Evolutionary conservation across 2,888 invertebrate genomes (phyloP), one percentile per base, ranked within the genome.

Genomic region (Chrysina gloriosa): DNA sequence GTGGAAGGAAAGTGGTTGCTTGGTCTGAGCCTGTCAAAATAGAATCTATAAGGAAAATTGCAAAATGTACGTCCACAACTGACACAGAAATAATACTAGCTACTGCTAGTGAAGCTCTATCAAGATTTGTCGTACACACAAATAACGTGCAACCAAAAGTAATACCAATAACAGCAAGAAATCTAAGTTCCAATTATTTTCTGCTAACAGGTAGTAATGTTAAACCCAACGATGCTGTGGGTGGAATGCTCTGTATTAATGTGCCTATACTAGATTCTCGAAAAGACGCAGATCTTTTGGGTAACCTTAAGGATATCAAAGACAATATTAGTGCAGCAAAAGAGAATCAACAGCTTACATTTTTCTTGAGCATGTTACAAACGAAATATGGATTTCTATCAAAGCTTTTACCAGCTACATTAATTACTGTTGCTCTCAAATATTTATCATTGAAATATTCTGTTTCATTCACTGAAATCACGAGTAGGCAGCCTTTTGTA

Each of bases 1-100:
- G 90, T 77, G 92, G 92, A 1, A 84, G 92, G 70, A 92, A 92
- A 84, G 89, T 90, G 1, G 88, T 90, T 1, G 87, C 90, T 0
- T 92, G 92, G 92, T 91, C 91, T 0, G 86, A 89, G 0, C 87
- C 89, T 0, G 86, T 92, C 0, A 84, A 88, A 4, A 81, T 86
- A 3, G 86, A 86, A 0, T 80, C 85, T 9, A 82, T 92, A 4
- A 86, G 86, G 58, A 84, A 86, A 29, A 87, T 90, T 2, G 86
- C 89, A 0, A 84, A 84, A 6, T 85, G 87, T 0, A 85, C 89
- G 0, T 88, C 87, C 1, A 88, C 89, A 0, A 86, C 89, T 0
- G 86, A 89, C 48, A 87, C 89, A 0, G 92, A 91, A 77, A 85
- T 91, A 19, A 82, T 89, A 0, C 80, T 92, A 3, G 86, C 88